Evolutionary conservation across 1,140 invertebrate genomes (phyloP), one percentile per base, ranked within the genome.

Genomic region (Bombus sylvicola): DNA sequence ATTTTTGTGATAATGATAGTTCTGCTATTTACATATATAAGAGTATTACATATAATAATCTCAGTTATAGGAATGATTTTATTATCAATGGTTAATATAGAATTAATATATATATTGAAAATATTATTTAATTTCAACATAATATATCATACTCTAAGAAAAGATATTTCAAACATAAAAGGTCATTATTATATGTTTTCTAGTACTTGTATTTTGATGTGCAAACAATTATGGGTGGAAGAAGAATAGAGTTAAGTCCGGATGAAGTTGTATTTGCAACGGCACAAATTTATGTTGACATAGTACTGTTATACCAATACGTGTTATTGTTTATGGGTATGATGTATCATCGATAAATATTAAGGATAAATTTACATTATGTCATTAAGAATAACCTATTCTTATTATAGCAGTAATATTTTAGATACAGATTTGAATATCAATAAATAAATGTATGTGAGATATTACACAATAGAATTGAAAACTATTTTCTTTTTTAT

Each of bases 201-300:
- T 93, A 96, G 96, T 97, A 96, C 89, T 92, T 97, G 81, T 96
- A 96, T 66, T 96, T 96, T 89, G 97, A 97, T 90, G 96, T 97
- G 3, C 97, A 97, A 94, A 96, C 96, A 92, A 95, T 97, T 12
- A 96, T 97, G 92, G 97, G 97, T 72, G 97, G 97, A 31, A 94
- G 95, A 78, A 96, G 96, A 88, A 94, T 96, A 86, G 95, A 97
- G 89, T 85, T 97, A 77, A 95, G 93, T 78, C 96, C 97, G 0
- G 97, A 97, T 90, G 97, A 97, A 90, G 95, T 97, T 88, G 94
- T 97, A 53, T 96, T 95, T 87, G 97, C 96, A 37, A 96, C 96
- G n/a, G 94, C 96, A 4, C 95, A 96, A 90, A 93, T 97, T 47
- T 97, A 97, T 91, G 93, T 97, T 47, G 97, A 97, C 91, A 95